A percentile compares a stretch with the other conserved stretches of the same genome.
These are phyloP conservation scores for Dendrolimus kikuchii DNA, from an alignment of 1,140 invertebrate genomes.

Conservation along the genomic window DNA sequence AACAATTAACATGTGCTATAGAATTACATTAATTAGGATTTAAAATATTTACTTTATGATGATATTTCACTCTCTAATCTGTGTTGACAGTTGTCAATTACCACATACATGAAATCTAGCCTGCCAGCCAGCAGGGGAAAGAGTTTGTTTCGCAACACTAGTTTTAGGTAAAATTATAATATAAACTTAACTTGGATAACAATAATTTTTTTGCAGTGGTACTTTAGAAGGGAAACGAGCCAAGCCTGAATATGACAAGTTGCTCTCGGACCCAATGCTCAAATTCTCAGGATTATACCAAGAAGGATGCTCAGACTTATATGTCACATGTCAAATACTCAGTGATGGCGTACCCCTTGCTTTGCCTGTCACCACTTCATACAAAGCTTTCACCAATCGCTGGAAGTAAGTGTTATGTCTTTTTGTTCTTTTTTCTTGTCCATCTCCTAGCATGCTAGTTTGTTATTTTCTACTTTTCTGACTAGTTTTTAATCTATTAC, in stretches of 20 bases:
- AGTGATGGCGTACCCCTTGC: constrained; percentile 88
- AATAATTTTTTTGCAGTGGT: constrained; percentile 75
- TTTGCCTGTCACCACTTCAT: constrained; percentile 91
- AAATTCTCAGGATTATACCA: constrained; percentile 93
- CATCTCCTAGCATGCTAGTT: too few relatives aligned
- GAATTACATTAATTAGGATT: too few relatives aligned
- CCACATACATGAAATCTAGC: too few relatives aligned
- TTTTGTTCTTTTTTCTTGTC: constrained; percentile 3
- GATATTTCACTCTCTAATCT: too few relatives aligned
- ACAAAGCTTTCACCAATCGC: constrained; percentile 92
- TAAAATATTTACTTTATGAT: too few relatives aligned
- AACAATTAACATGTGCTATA: too few relatives aligned
- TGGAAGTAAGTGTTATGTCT: constrained; percentile 84
- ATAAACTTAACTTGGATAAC: neutral
- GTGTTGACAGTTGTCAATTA: too few relatives aligned
- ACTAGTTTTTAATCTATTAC: too few relatives aligned
- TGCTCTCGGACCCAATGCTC: constrained; percentile 90
- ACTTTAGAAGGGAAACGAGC: constrained; percentile 93
- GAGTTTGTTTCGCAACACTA: too few relatives aligned
- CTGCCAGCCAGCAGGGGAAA: too few relatives aligned
- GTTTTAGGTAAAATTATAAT: too few relatives aligned
- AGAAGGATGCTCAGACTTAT: constrained; percentile 86
- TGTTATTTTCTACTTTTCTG: too few relatives aligned
- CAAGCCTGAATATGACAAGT: constrained; percentile 89
- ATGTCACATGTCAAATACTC: constrained; percentile 91